Percentiles rank a stretch among this genome's conserved stretches.
Conservation (phyloP, 2,888 invertebrate species). For the Bruchidius siliquastri region DNA sequence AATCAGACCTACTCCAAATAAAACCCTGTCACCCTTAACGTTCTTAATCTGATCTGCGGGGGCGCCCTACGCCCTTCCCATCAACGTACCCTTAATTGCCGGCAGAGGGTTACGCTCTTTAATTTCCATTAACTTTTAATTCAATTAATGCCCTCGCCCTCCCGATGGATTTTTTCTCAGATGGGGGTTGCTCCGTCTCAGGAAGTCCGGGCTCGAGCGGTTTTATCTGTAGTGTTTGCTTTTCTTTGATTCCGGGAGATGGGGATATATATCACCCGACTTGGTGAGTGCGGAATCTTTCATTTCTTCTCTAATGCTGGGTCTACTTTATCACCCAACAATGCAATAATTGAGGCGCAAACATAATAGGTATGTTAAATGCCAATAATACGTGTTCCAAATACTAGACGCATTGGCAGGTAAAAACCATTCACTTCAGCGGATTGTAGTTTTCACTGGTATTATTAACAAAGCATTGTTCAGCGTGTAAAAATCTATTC, state of each 20-base stretch:
- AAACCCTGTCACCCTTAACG: conserved; percentile 23
- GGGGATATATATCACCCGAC: not conserved
- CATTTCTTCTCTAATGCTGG: no score
- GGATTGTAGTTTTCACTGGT: no score
- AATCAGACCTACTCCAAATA: not conserved
- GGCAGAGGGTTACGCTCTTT: conserved; percentile 31
- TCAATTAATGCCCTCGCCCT: conserved; percentile 13
- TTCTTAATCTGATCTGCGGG: conserved; percentile 41
- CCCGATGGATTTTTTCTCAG: not conserved
- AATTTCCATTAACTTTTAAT: conserved; percentile 31
- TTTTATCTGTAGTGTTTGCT: not conserved
- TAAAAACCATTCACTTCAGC: no score
- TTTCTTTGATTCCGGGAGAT: not conserved
- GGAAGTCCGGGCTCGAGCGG: not conserved
- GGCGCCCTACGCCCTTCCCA: conserved; percentile 23
- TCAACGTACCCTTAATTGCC: conserved; percentile 32
- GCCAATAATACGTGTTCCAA: no score
- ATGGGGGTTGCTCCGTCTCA: not conserved
- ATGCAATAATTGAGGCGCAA: no score
- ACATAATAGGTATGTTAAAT: no score
- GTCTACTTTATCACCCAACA: no score
- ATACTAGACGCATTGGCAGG: no score
- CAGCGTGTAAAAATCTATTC: no score
- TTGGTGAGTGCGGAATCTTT: no score
- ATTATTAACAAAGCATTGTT: no score